Evolutionary conservation across 2,113 vertebrate genomes (phyloP).

Genomic region (Rhegmatorhina hoffmannsi): DNA sequence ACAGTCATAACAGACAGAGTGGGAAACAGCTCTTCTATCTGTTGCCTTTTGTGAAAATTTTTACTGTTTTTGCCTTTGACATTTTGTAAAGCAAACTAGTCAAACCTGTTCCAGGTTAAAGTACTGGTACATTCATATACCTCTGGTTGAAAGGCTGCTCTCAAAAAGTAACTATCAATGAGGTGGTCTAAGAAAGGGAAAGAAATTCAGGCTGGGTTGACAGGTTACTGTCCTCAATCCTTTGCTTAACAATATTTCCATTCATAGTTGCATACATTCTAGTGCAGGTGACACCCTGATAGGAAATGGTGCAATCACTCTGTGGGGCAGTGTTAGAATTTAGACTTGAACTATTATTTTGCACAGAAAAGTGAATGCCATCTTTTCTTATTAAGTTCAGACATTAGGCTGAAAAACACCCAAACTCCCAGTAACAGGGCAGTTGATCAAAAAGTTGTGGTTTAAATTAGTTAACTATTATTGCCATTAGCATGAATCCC

Average conservation of each 20-base stretch:
- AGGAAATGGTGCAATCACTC: neutral
- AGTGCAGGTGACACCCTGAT: neutral
- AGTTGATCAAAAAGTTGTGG: neutral
- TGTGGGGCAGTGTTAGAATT: neutral
- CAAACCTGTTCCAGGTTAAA: neutral
- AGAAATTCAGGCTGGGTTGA: neutral
- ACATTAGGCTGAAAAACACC: neutral
- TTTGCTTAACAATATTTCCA: neutral
- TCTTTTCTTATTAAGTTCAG: neutral
- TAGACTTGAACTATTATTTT: neutral
- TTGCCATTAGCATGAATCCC: neutral
- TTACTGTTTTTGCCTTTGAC: neutral
- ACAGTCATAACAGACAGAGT: neutral
- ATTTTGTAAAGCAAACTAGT: neutral
- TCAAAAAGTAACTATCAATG: neutral
- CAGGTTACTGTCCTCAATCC: neutral
- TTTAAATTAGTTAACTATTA: neutral
- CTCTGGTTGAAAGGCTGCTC: neutral
- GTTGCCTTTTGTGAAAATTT: neutral
- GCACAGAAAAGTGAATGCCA: neutral
- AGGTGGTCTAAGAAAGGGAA: neutral
- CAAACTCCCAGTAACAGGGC: neutral
- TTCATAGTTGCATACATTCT: neutral
- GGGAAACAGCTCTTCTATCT: neutral
- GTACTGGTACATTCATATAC: neutral